A percentile compares a stretch with the other conserved stretches of the same genome.
Conservation (phyloP, 2,888 invertebrate species). For the Trichacis sp. region DNA sequence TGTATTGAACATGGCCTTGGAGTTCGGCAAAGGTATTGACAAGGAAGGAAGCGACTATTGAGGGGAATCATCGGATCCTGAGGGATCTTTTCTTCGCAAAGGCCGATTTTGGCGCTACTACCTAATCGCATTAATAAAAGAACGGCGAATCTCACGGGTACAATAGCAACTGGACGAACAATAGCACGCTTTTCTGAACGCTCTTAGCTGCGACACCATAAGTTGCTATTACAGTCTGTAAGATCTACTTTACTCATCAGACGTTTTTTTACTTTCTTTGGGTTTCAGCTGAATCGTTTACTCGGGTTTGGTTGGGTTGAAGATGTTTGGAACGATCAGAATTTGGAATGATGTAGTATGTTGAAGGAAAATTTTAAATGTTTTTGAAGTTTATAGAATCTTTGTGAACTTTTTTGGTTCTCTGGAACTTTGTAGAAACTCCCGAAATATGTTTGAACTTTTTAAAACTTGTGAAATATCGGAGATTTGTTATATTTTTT, state of each 20-base stretch:
- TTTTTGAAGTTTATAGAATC: too few species aligned
- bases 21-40: slow-evolving; percentile 38
- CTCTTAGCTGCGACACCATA: slow-evolving; percentile 9
- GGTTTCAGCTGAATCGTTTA: not conserved
- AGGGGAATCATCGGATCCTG: slow-evolving; percentile 34
- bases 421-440: too few species aligned
- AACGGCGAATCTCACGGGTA: slow-evolving; percentile 58
- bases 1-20: slow-evolving; percentile 16
- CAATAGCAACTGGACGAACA: slow-evolving; percentile 49
- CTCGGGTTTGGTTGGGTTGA: too few species aligned
- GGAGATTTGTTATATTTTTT: too few species aligned
- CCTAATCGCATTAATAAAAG: slow-evolving; percentile 64
- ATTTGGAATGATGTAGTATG: too few species aligned
- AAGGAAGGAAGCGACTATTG: slow-evolving; percentile 31
- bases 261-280: not conserved
- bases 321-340: too few species aligned
- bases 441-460: too few species aligned
- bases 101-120: slow-evolving; percentile 41
- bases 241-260: not conserved
- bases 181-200: slow-evolving; percentile 32
- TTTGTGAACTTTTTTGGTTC: too few species aligned
- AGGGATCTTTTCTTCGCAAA: slow-evolving; percentile 41
- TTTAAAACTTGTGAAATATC: too few species aligned
- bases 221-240: not conserved
- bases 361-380: too few species aligned